These are phyloP conservation scores for Eulithis testata DNA, from an alignment of 2,888 invertebrate genomes.

Conservation along the genomic window DNA sequence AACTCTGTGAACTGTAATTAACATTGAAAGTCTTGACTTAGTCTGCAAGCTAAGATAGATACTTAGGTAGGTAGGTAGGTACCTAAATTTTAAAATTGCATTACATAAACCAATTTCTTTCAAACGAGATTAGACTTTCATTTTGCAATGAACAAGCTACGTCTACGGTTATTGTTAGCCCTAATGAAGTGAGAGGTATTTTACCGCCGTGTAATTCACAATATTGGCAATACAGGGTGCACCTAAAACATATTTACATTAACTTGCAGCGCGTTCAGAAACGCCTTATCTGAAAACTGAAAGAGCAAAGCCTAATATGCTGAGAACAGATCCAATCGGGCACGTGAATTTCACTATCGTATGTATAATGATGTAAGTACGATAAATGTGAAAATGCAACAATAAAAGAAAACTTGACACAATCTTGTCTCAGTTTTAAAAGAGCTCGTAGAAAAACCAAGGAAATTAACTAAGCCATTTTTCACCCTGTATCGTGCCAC, in stretches of 20 bases:
- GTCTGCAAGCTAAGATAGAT: constrained; percentile 12
- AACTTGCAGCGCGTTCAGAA: too few species aligned
- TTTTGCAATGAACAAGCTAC: constrained; percentile 25
- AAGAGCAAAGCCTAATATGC: too few species aligned
- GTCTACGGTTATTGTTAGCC: constrained; percentile 47
- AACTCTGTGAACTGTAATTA: constrained; percentile 3
- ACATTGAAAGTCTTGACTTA: constrained; percentile 23
- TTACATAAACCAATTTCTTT: constrained; percentile 34
- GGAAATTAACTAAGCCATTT: background rate
- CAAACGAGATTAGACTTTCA: constrained; percentile 33
- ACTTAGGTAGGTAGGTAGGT: too few species aligned
- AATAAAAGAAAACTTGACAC: too few species aligned
- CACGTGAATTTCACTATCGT: too few species aligned
- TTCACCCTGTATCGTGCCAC: background rate
- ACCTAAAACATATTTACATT: background rate
- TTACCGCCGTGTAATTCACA: constrained; percentile 49
- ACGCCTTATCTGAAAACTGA: too few species aligned
- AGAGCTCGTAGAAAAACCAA: too few species aligned
- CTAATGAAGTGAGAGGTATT: constrained; percentile 68
- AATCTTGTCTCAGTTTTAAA: too few species aligned
- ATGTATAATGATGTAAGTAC: too few species aligned
- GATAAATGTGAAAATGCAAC: too few species aligned
- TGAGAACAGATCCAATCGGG: too few species aligned
- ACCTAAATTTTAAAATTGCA: constrained; percentile 29
- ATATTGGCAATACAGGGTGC: constrained; percentile 62